Evolutionary conservation across 1,140 invertebrate genomes (phyloP).

Genomic region (Bombus superbus): DNA sequence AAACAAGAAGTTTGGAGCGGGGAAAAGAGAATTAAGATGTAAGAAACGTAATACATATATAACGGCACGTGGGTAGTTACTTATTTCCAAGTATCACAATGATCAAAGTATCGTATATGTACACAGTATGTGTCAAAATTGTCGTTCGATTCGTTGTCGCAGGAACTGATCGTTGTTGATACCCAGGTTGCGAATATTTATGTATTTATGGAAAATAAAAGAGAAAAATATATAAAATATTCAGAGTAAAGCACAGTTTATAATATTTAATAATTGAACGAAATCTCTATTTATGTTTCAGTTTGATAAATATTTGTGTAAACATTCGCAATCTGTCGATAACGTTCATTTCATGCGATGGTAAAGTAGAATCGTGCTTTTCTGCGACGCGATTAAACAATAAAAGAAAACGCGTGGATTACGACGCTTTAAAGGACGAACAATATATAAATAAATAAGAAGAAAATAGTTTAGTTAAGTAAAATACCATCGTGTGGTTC

Average conservation of each 20-base stretch:
- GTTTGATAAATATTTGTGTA: background rate
- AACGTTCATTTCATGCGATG: background rate
- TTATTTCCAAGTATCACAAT: constrained; percentile 71
- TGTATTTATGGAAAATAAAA: background rate
- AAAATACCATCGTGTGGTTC: background rate
- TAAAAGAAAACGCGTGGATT: background rate
- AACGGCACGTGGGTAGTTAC: constrained; percentile 53
- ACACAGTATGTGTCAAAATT: constrained; percentile 8
- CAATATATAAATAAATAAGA: constrained; percentile 34
- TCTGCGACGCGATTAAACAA: background rate
- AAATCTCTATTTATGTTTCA: background rate
- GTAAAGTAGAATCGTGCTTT: background rate
- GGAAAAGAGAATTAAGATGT: background rate
- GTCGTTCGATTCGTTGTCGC: background rate
- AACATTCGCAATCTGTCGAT: background rate
- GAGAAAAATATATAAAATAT: background rate
- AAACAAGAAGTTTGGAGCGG: background rate
- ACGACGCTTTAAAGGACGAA: background rate
- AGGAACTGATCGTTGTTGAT: constrained; percentile 6
- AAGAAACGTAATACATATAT: constrained; percentile 21
- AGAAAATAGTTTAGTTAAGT: background rate
- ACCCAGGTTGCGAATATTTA: background rate
- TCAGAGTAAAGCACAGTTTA: background rate
- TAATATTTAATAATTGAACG: background rate
- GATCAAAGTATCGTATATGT: constrained; percentile 56